Evolutionary conservation across 2,888 invertebrate species (phyloP).

Genomic region (Neoascia interrupta): DNA sequence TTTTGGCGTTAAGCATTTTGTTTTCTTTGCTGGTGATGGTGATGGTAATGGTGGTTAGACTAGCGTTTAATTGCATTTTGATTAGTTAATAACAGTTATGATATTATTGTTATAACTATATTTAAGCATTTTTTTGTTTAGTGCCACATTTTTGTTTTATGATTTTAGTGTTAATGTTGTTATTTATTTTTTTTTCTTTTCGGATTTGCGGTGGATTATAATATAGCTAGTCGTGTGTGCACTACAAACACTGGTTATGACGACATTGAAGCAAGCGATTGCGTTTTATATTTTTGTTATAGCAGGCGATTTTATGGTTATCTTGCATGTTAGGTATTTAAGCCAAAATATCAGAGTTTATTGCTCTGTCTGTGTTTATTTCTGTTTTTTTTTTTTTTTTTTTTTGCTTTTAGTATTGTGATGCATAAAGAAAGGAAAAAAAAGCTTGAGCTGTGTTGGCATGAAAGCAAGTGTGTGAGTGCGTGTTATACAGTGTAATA

Average conservation of each 20-base stretch:
- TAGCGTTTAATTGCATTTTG: slow-evolving; percentile 47
- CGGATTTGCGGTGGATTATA: slow-evolving; percentile 10
- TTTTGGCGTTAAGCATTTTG: slow-evolving; percentile 7
- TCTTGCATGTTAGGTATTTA: slow-evolving; percentile 60
- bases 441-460: slow-evolving; percentile 72
- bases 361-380: slow-evolving; percentile 36
- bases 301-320: slow-evolving; percentile 45
- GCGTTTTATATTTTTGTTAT: slow-evolving; percentile 10
- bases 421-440: slow-evolving; percentile 75
- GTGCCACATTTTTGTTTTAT: neutral
- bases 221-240: slow-evolving; percentile 3
- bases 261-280: slow-evolving; percentile 68
- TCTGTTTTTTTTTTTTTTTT: too few species aligned
- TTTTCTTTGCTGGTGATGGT: slow-evolving; percentile 23
- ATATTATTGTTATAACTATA: slow-evolving; percentile 8
- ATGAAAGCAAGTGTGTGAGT: neutral
- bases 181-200: slow-evolving; percentile 26
- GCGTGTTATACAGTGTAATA: slow-evolving; percentile 3
- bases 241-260: slow-evolving; percentile 44
- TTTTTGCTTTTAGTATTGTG: too few species aligned
- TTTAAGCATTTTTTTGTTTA: slow-evolving; percentile 26
- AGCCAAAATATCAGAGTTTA: slow-evolving; percentile 35
- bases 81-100: slow-evolving; percentile 50
- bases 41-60: slow-evolving; percentile 43
- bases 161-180: slow-evolving; percentile 13